phyloP scores from a whole-genome alignment of 2,888 invertebrate species.

The Gnatocerus cornutus region DNA sequence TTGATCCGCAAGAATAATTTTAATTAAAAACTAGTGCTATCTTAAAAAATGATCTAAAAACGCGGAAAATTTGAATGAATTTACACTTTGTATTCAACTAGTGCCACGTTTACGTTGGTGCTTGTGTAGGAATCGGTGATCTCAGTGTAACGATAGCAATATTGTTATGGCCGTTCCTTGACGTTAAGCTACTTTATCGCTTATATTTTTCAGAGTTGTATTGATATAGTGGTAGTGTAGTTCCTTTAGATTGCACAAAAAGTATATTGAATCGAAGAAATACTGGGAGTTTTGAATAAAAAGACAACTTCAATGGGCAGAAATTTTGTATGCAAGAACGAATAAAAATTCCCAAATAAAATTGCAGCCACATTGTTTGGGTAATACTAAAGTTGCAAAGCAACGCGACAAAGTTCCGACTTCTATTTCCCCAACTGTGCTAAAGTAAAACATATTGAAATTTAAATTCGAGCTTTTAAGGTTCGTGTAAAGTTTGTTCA shows the following conservation, averaged over 20 bases:
- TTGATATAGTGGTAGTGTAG: constrained; percentile 14
- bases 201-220: constrained; percentile 47
- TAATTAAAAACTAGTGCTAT: constrained; percentile 7
- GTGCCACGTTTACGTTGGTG: constrained; percentile 47
- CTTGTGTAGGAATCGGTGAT: constrained; percentile 53
- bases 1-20: constrained; percentile 25
- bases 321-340: constrained; percentile 31
- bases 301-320: constrained; percentile 19
- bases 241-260: constrained; percentile 13
- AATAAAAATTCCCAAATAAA: constrained; percentile 27
- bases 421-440: constrained; percentile 24
- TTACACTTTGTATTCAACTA: constrained; percentile 56
- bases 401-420: constrained; percentile 32
- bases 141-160: constrained; percentile 55
- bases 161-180: constrained; percentile 53
- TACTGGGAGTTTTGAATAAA: background rate
- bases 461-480: constrained; percentile 43
- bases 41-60: constrained; percentile 46
- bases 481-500: constrained; percentile 39
- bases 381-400: constrained; percentile 39
- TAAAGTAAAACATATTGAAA: constrained; percentile 46
- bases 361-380: constrained; percentile 39
- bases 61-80: constrained; percentile 58
- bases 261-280: constrained; percentile 6
- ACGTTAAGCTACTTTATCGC: constrained; percentile 55